Conservation (phyloP, 2,888 invertebrate species). For the Cryptus viduatorius region DNA sequence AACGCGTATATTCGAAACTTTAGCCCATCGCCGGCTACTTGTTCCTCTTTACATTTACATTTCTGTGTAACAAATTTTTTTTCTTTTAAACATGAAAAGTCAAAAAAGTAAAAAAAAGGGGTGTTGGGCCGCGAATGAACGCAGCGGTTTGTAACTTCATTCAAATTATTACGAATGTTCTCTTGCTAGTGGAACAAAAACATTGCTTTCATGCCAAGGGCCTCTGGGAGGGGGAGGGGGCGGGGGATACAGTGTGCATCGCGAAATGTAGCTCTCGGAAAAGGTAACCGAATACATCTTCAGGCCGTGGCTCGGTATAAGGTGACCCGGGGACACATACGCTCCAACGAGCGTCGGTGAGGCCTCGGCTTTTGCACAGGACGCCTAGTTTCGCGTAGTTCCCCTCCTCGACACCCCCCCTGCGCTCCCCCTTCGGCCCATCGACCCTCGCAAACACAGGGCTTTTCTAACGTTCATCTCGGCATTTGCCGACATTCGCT, state of each 20-base stretch:
- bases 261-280: constrained; percentile 58
- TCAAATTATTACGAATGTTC: constrained; percentile 7
- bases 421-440: constrained; percentile 29
- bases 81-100: not conserved
- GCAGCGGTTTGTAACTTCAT: not conserved
- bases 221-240: constrained; percentile 27
- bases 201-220: constrained; percentile 46
- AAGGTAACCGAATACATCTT: constrained; percentile 66
- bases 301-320: constrained; percentile 52
- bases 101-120: not conserved
- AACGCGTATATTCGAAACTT: constrained; percentile 21
- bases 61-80: not conserved
- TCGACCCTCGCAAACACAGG: constrained; percentile 49
- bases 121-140: not conserved
- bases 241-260: constrained; percentile 13
- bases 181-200: constrained; percentile 6
- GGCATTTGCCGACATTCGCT: constrained; percentile 28
- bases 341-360: constrained; percentile 60
- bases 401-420: constrained; percentile 12
- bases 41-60: not conserved
- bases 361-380: constrained; percentile 61
- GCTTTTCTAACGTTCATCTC: constrained; percentile 47
- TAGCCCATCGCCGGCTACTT: not conserved
- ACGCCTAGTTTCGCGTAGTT: constrained; percentile 66
- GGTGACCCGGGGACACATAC: constrained; percentile 64